phyloP scores from a whole-genome alignment of 2,888 invertebrate genomes.

The Hipparchia semele region DNA sequence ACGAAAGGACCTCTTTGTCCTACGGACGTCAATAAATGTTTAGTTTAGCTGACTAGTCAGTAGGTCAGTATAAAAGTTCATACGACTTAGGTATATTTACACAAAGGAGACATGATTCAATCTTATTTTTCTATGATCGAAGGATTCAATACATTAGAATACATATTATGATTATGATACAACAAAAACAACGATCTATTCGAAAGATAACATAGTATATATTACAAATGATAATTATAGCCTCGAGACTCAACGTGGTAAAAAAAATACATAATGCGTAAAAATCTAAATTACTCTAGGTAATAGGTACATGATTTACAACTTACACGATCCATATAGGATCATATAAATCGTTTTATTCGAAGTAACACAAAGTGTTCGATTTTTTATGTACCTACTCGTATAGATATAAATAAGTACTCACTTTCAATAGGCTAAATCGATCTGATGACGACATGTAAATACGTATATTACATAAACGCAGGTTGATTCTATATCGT shows the following conservation, averaged over 20 bases:
- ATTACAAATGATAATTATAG: background rate
- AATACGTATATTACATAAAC: background rate
- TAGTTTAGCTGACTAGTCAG: slow-evolving; percentile 23
- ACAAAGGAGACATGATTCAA: background rate
- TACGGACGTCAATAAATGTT: slow-evolving; percentile 22
- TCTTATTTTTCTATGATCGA: too few relatives aligned
- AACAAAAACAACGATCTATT: background rate
- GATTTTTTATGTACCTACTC: too few relatives aligned
- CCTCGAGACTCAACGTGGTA: background rate
- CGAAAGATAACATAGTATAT: background rate
- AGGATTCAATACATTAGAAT: background rate
- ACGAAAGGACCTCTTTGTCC: slow-evolving; percentile 18
- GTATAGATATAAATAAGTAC: background rate
- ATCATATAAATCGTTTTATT: too few relatives aligned
- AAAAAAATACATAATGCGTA: too few relatives aligned
- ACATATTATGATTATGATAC: too few relatives aligned
- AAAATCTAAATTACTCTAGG: too few relatives aligned
- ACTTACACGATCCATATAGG: too few relatives aligned
- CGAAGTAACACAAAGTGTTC: too few relatives aligned
- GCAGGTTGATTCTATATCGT: background rate
- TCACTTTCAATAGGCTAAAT: background rate
- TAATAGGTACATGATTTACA: too few relatives aligned
- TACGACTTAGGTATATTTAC: background rate
- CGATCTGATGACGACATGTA: background rate
- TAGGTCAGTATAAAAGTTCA: background rate